A percentile compares a stretch with the other conserved stretches of the same genome.
Evolutionary conservation across 1,140 invertebrate genomes (phyloP).

Genomic region (Pseudomyrmex pallidus): DNA sequence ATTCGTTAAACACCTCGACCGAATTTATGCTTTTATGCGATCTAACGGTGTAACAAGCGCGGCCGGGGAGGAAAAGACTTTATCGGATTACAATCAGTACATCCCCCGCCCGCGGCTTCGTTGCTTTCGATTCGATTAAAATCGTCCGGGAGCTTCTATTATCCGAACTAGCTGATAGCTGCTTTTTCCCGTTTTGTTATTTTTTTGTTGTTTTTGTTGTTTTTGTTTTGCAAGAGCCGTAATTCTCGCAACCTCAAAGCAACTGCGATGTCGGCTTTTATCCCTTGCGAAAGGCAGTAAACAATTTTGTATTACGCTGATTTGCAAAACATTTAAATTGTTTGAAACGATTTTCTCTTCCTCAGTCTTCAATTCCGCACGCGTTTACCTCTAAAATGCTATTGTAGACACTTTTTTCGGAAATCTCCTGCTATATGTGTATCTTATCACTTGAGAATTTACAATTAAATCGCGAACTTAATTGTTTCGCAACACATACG

Average conservation of each 20-base stretch:
- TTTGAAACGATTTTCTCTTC: not conserved
- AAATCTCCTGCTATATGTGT: too few species aligned
- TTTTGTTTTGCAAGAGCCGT: slow-evolving; percentile 7
- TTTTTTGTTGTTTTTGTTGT: not conserved
- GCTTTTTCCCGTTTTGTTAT: not conserved
- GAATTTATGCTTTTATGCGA: slow-evolving; percentile 70
- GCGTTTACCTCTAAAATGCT: not conserved
- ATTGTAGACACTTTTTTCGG: not conserved
- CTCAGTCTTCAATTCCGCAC: not conserved
- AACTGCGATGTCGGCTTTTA: not conserved
- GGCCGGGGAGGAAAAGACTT: slow-evolving; percentile 22
- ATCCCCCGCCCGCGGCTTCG: slow-evolving; percentile 44
- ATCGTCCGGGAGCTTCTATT: slow-evolving; percentile 34
- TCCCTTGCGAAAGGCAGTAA: not conserved
- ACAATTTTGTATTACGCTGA: slow-evolving; percentile 34
- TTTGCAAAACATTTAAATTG: slow-evolving; percentile 4
- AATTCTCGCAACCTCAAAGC: not conserved
- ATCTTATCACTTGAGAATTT: not conserved
- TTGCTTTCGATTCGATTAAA: slow-evolving; percentile 62
- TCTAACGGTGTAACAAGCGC: slow-evolving; percentile 59
- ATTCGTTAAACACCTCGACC: slow-evolving; percentile 60
- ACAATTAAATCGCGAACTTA: not conserved
- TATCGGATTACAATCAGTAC: slow-evolving; percentile 59
- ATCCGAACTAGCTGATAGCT: slow-evolving; percentile 23
- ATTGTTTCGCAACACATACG: not conserved